Percentiles rank a stretch among this genome's conserved stretches.
These are phyloP conservation scores for Mycteria americana DNA, from an alignment of 2,797 vertebrate genomes.

Conservation along the genomic window DNA sequence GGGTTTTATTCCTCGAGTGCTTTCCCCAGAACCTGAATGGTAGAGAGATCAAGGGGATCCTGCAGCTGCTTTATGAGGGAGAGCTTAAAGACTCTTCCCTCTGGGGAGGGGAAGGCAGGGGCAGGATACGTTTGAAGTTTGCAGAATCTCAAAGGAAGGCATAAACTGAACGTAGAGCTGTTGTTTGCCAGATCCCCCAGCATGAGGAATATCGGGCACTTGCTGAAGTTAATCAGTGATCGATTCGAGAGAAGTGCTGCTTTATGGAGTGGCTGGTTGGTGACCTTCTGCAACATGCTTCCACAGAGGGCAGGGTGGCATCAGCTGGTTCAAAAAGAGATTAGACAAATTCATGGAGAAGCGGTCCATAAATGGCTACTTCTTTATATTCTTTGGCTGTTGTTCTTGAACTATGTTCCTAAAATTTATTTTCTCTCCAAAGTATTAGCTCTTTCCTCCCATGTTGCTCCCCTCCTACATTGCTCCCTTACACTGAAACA, in stretches of 20 bases:
- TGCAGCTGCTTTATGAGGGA: conserved; percentile 18
- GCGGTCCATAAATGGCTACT: neutral
- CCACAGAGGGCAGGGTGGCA: neutral
- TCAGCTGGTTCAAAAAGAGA: neutral
- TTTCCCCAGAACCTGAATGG: neutral
- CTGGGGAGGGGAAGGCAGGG: neutral
- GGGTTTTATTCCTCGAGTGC: neutral
- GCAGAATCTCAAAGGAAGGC: neutral
- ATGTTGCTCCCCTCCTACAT: neutral
- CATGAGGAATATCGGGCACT: neutral
- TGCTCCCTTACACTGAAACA: neutral
- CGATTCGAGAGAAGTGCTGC: fast-evolving
- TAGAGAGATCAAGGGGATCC: conserved; percentile 23
- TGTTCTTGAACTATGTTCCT: neutral
- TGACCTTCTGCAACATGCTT: neutral
- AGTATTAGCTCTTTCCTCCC: neutral
- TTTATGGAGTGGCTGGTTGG: neutral
- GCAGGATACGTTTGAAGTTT: neutral
- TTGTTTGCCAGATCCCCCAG: neutral
- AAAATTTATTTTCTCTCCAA: neutral
- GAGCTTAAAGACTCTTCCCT: neutral
- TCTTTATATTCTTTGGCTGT: neutral
- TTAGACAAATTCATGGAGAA: neutral
- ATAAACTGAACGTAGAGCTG: neutral
- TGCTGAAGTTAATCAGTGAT: conserved; percentile 14